Conservation (phyloP, 2,113 vertebrate genomes). For the Lasiurus borealis region DNA sequence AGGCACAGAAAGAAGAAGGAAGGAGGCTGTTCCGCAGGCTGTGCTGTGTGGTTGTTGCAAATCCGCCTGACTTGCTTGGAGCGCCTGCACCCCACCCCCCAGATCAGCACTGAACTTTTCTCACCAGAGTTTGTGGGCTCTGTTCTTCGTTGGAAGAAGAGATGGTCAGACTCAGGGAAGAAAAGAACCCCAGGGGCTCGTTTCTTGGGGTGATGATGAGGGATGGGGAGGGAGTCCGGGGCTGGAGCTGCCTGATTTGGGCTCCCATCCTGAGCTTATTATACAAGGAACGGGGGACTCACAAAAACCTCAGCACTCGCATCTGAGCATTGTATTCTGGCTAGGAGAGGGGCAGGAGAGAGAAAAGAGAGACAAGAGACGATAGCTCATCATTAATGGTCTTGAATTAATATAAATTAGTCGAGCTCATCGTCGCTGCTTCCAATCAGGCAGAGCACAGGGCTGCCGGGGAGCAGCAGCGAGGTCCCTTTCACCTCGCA, state of each 20-base stretch:
- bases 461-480: conserved; percentile 81
- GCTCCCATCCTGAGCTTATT: background rate
- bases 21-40: conserved; percentile 33
- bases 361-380: conserved; percentile 80
- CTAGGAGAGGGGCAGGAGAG: conserved; percentile 64
- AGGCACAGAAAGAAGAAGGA: background rate
- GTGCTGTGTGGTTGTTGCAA: conserved; percentile 61
- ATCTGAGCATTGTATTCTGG: conserved; percentile 75
- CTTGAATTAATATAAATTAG: conserved; percentile 92
- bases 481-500: conserved; percentile 83
- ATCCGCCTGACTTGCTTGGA: background rate
- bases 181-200: background rate
- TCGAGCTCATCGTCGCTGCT: conserved; percentile 71
- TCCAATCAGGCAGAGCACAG: conserved; percentile 84
- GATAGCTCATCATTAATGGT: conserved; percentile 89
- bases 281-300: background rate
- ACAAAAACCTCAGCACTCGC: background rate
- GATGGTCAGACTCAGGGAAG: background rate
- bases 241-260: background rate
- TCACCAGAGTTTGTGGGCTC: background rate
- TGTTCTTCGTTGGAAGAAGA: conserved; percentile 23
- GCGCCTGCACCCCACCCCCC: background rate
- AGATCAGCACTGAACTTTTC: background rate
- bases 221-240: background rate
- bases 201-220: background rate